Evolutionary conservation across 2,113 vertebrate genomes (phyloP), one percentile per base, ranked within the genome.

Genomic region (human (Homo sapiens)): DNA sequence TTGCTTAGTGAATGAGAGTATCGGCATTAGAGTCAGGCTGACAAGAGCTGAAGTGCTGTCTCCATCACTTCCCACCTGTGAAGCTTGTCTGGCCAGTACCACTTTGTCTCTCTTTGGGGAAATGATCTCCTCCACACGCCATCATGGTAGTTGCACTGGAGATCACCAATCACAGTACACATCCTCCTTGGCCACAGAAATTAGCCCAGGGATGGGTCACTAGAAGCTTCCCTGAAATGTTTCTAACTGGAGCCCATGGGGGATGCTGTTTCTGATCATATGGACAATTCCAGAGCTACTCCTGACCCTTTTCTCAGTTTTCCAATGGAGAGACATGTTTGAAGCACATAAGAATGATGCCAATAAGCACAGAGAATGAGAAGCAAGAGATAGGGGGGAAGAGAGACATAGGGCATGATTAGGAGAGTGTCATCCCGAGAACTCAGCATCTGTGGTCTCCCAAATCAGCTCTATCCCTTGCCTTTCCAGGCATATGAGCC

Each of bases 1-100:
- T 55, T 84, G 83, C 88, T 94, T 85, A 72, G 61, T 87, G 84
- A 81, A 50, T 5, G 43, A 73, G 35, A 40, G 50, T 48, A 32
- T 66, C 6, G 0, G 17, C 35, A 20, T 76, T 14, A 48, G 50
- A 88, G 78, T 57, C 66, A 30, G 50, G 78, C 32, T 6, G 57
- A 5, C n/a, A 22, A 23, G 52, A 3, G 30, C 50, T 8, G 40
- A 64, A 61, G 50, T 38, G 66, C 78, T 8, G 66, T 48, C 25
- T 61, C 61, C 7, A 16, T 35, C 35, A 4, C 50, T 50, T 68
- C 35, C 80, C 16, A 3, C 50, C 38, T 64, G 10, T 17, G 35
- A 40, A 79, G 48, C 48, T n/a, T 40, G 13, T 40, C 78, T n/a
- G 61, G 22, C 43, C 22, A 9, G 32, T 3, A 20, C 16, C 38